A percentile compares a stretch with the other conserved stretches of the same genome.
phyloP scores from a whole-genome alignment of 2,113 vertebrate species.

The Strix uralensis region DNA sequence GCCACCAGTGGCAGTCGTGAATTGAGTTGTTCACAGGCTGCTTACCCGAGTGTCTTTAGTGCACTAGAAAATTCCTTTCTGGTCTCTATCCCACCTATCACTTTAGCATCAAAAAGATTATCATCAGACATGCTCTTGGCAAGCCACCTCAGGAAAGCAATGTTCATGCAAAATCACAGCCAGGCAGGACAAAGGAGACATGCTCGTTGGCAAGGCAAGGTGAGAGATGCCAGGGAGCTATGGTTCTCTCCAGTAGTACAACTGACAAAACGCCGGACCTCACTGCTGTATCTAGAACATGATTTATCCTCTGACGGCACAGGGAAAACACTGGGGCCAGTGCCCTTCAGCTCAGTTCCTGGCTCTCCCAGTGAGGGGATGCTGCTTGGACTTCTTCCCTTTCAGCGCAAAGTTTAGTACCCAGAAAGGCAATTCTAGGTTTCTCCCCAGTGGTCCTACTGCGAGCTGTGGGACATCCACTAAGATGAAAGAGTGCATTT shows the following conservation, averaged over 20 bases:
- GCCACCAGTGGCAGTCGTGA: not conserved
- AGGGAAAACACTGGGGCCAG: not conserved
- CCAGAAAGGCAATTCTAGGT: not conserved
- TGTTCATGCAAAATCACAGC: not conserved
- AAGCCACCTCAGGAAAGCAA: not conserved
- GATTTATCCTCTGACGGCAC: not conserved
- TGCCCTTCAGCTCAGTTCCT: not conserved
- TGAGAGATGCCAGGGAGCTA: not conserved
- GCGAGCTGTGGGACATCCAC: not conserved
- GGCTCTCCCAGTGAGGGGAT: not conserved
- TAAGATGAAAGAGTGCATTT: not conserved
- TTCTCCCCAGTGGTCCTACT: not conserved
- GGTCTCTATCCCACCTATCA: not conserved
- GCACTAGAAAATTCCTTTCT: not conserved
- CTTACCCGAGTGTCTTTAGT: not conserved
- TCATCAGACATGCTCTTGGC: constrained; percentile 16
- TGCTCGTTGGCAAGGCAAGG: not conserved
- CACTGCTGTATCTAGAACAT: not conserved
- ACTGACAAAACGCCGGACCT: constrained; percentile 12
- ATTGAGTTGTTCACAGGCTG: not conserved
- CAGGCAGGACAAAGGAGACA: constrained; percentile 12
- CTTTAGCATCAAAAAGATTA: not conserved
- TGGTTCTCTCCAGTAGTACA: constrained; percentile 57
- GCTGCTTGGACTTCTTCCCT: not conserved
- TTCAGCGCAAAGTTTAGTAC: accelerated